Evolutionary conservation across 2,888 invertebrate species (phyloP), one percentile per base, ranked within the genome.

Genomic region (Troglohyphantes excavatus): DNA sequence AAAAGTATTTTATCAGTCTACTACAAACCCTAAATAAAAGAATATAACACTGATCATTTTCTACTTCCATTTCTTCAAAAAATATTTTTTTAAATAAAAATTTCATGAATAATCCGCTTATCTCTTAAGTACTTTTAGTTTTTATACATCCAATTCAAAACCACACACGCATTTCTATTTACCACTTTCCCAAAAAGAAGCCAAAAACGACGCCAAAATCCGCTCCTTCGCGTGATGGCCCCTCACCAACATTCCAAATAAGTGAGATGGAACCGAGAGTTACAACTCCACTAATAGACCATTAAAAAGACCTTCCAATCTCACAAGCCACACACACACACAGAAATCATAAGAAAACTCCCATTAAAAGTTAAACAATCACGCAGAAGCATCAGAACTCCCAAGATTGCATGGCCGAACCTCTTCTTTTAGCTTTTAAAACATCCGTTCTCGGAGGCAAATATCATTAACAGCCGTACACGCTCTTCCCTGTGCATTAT

Each of bases 311-410:
- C 33, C 29, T 65, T 70, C 19, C 19, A 11, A 46, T 19, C 27
- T 46, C 29, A 19, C 43, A 87, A 29, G 21, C 29, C 43, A 33
- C 39, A 19, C n/a, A 59, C 39, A 21, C 68, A 86, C 79, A 87
- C 79, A 79, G 79, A 76, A 82, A 82, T 82, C 88, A 76, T 82
- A 82, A 86, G 82, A 46, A 82, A 76, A n/a, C 70, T 81, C 73
- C 87, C 79, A 88, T 88, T 88, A 89, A 83, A 83, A 82, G 82
- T 82, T 89, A 89, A 89, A 76, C 88, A 89, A 89, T 89, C 88
- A 89, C 88, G 88, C 68, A 75, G 26, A 7, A 43, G 27, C 11
- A 43, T 26, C 46, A 33, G 27, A 46, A 27, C 85, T 53, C 59
- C 43, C 78, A 26, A 63, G 76, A 78, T 85, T 85, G 85, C 85